Evolutionary conservation across 2,797 vertebrate species (phyloP).

Genomic region (Podargus strigoides): DNA sequence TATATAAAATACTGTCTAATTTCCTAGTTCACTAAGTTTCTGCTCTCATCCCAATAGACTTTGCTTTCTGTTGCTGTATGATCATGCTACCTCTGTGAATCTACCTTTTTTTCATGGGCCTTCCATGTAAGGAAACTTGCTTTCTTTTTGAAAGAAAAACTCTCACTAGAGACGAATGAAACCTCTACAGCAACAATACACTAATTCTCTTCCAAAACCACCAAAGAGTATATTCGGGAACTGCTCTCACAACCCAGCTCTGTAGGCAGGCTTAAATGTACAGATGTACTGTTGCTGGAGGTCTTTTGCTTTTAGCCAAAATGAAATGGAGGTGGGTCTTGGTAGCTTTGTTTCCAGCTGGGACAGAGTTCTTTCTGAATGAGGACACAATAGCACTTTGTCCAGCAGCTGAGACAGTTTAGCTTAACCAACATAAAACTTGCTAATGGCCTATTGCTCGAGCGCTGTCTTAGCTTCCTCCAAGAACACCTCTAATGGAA

Average conservation of each 20-base stretch:
- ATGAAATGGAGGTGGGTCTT: background rate
- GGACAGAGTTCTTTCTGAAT: background rate
- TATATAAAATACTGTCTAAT: background rate
- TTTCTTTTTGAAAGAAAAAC: background rate
- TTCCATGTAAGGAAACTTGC: background rate
- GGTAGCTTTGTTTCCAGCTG: background rate
- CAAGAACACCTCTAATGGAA: no score
- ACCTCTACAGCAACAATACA: background rate
- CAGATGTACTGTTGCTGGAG: background rate
- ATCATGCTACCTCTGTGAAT: background rate
- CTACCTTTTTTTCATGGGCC: background rate
- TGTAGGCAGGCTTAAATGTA: background rate
- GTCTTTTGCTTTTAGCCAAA: background rate
- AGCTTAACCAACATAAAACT: background rate
- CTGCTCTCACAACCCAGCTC: background rate
- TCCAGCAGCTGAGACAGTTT: slow-evolving; percentile 36
- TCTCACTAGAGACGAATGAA: background rate
- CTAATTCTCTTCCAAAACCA: background rate
- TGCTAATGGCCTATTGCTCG: background rate
- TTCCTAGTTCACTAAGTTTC: background rate
- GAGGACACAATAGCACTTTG: slow-evolving; percentile 36
- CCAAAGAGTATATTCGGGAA: background rate
- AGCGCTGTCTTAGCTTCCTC: background rate
- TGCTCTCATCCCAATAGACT: background rate
- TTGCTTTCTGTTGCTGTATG: background rate